Base-by-base conservation (phyloP, 2,888 invertebrate genomes). In the Hypercompe scribonia region DNA sequence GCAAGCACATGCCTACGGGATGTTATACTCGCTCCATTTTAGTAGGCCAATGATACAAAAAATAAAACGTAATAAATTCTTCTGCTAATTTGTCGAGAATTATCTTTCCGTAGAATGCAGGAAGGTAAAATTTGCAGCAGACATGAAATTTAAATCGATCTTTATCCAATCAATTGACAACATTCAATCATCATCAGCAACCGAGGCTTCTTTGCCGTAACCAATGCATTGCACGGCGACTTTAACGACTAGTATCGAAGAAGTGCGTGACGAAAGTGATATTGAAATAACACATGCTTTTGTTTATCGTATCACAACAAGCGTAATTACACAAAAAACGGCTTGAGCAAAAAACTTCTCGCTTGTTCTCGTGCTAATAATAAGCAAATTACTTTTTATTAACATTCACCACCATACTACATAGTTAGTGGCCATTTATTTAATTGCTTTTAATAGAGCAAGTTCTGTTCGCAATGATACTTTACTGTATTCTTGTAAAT, bases 301-400 rank as follows among this genome's bases (percentile, higher is more conserved):
- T 58, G 28, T 58, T 58, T 31, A 58, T 61, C 31, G 15, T 28
- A 31, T 61, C 31, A 18, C 61, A 15, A 61, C 61, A 61, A 61
- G 28, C 18, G 31, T 18, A 31, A 15, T 31, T 61, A 31, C 31
- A 61, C 7, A 61, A 61, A 31, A 61, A 61, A 8, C 15, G 18
- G 31, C 8, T 15, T 31, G 7, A 28, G 61, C 61, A 31, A 61
- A 61, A 61, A 61, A 61, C 31, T 31, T 31, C 18, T 28, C 31
- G 58, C 58, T 61, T 31, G 61, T 31, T 61, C 31, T 61, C 61
- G 8, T 61, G 61, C 31, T 61, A 61, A 61, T 61, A 61, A 61
- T 31, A 61, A 18, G 61, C 31, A 61, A 31, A 31, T 61, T 61
- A 31, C 5, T 18, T 28, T 61, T 54, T 61, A 2, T 61, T 7